phyloP scores from a whole-genome alignment of 2,888 invertebrate genomes.

The Acholoe squamosa region DNA sequence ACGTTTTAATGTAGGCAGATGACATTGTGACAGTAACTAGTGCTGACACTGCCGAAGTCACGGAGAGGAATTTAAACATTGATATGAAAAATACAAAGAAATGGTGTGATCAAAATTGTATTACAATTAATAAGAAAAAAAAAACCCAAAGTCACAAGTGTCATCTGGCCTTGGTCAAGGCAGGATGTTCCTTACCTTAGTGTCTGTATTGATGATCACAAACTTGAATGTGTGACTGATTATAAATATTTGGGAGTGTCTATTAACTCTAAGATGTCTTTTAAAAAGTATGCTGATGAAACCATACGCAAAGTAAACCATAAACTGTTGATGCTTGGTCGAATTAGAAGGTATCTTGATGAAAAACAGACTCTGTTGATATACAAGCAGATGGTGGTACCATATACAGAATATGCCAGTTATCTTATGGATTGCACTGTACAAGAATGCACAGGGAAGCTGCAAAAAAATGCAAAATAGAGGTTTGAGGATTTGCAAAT shows the following conservation, averaged over 20 bases:
- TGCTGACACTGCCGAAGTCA: background rate
- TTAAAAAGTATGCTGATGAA: too few species aligned
- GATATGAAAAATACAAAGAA: background rate
- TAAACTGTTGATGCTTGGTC: too few species aligned
- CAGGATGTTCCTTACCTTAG: too few species aligned
- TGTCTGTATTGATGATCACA: too few species aligned
- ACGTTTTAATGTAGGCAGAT: background rate
- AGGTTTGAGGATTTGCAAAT: background rate
- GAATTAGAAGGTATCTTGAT: background rate
- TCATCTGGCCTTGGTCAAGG: too few species aligned
- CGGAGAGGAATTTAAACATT: background rate
- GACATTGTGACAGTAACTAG: background rate
- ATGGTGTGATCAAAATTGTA: background rate
- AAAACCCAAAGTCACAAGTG: background rate
- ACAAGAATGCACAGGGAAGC: background rate
- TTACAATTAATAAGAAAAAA: background rate
- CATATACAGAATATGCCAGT: background rate
- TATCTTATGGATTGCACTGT: background rate
- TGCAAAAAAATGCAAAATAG: background rate
- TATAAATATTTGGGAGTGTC: too few species aligned
- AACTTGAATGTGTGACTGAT: too few species aligned
- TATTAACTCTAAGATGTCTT: too few species aligned
- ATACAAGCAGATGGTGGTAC: background rate
- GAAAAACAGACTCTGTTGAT: background rate
- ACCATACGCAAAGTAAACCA: too few species aligned